Evolutionary conservation across 2,888 invertebrate species (phyloP).

Genomic region (Digitonthophagus gazella): DNA sequence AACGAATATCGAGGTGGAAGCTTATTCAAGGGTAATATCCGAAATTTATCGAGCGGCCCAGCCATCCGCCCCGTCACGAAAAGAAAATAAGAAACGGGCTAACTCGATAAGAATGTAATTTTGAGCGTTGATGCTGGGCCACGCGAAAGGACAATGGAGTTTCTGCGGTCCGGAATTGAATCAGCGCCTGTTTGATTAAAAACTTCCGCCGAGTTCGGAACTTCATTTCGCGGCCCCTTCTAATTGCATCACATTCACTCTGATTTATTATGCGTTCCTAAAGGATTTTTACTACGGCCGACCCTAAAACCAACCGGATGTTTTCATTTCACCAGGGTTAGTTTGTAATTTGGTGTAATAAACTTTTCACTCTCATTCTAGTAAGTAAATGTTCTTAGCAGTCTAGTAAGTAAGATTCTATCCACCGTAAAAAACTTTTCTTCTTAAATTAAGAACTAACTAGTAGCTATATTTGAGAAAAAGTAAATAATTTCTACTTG

Average conservation of each 20-base stretch:
- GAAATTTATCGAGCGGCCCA: background rate
- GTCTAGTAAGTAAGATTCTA: too few species aligned
- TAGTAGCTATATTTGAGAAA: too few species aligned
- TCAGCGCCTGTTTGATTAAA: slow-evolving; percentile 49
- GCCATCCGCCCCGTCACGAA: slow-evolving; percentile 14
- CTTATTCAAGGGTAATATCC: background rate
- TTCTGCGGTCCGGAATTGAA: slow-evolving; percentile 46
- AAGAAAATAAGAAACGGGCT: slow-evolving; percentile 36
- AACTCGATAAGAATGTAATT: slow-evolving; percentile 48
- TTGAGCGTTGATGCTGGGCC: slow-evolving; percentile 43
- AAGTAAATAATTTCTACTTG: too few species aligned
- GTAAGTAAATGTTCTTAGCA: too few species aligned
- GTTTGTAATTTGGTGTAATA: too few species aligned
- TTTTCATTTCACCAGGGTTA: too few species aligned
- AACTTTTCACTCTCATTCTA: too few species aligned
- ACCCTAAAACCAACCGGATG: too few species aligned
- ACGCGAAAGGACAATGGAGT: slow-evolving; percentile 43
- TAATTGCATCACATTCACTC: slow-evolving; percentile 46
- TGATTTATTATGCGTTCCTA: slow-evolving; percentile 45
- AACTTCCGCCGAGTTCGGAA: slow-evolving; percentile 44
- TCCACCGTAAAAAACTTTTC: too few species aligned
- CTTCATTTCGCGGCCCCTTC: slow-evolving; percentile 43
- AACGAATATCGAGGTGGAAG: slow-evolving; percentile 16
- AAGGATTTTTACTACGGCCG: slow-evolving; percentile 26
- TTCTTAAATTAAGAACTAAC: too few species aligned